Conservation (phyloP, 1,140 invertebrate genomes). For the Penaeus chinensis region DNA sequence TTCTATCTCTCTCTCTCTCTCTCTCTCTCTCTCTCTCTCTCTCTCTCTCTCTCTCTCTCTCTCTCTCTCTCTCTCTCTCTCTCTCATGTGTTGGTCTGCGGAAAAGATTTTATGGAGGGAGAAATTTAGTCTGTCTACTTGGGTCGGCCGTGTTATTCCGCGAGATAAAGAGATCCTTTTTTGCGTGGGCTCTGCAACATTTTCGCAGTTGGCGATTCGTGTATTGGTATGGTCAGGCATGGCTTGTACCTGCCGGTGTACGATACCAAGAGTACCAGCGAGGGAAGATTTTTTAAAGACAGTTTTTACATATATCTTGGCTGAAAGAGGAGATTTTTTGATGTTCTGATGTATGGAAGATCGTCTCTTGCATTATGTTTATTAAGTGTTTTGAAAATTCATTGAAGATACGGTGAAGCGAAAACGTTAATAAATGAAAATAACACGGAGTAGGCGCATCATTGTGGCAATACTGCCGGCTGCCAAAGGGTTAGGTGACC, state of each 20-base stretch:
- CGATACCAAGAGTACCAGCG: constrained; percentile 1
- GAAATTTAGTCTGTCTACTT: too few species aligned
- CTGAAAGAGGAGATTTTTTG: too few species aligned
- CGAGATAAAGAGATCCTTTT: too few species aligned
- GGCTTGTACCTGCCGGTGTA: constrained; percentile 33
- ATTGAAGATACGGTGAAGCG: background rate
- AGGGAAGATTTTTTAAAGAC: too few species aligned
- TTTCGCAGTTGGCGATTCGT: constrained; percentile 44
- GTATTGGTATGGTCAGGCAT: constrained; percentile 43
- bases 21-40: constrained; percentile 2
- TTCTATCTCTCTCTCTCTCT: too few species aligned
- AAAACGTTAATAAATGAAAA: background rate
- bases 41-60: constrained; percentile 40
- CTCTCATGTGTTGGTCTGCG: constrained; percentile 2
- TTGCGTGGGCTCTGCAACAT: too few species aligned
- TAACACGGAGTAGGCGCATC: background rate
- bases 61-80: constrained; percentile 35
- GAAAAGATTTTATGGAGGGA: background rate
- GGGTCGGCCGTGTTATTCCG: too few species aligned
- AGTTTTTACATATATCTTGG: too few species aligned
- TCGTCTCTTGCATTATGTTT: background rate
- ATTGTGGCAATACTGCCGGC: constrained; percentile 38
- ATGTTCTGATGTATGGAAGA: background rate
- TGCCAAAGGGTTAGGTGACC: constrained; percentile 50
- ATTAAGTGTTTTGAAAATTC: too few species aligned